Percentiles rank a stretch among this genome's conserved stretches.
These are phyloP conservation scores for Siniperca scherzeri DNA, from an alignment of 2,797 vertebrate species.

Conservation along the genomic window DNA sequence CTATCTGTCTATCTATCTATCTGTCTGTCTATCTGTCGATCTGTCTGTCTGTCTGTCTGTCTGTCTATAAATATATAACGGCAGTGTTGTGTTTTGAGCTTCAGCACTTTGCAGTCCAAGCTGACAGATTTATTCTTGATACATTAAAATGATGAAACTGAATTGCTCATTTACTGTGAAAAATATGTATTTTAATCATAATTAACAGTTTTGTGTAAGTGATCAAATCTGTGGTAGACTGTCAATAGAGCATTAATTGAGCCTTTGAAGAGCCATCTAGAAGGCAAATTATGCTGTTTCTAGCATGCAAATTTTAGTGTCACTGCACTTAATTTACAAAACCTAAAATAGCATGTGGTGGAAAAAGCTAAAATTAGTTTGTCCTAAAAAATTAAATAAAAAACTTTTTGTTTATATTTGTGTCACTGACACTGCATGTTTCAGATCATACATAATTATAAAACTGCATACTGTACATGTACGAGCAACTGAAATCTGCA, in stretches of 20 bases:
- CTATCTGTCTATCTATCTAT: too few species aligned
- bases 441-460: neutral
- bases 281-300: neutral
- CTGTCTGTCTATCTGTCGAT: too few species aligned
- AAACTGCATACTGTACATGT: neutral
- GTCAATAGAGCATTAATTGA: neutral
- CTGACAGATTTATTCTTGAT: neutral
- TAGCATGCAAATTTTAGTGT: neutral
- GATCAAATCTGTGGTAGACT: neutral
- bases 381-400: neutral
- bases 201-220: neutral
- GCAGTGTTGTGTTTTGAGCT: neutral
- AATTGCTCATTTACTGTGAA: slow-evolving; percentile 7
- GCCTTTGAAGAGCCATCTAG: neutral
- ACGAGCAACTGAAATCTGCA: neutral
- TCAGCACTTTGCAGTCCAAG: neutral
- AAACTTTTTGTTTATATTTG: neutral
- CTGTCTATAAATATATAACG: too few species aligned
- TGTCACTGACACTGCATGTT: neutral
- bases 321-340: neutral
- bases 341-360: neutral
- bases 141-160: neutral
- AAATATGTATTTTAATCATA: neutral
- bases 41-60: too few species aligned
- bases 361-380: neutral